Evolutionary conservation across 2,797 vertebrate species (phyloP).

Genomic region (Hemibagrus guttatus): DNA sequence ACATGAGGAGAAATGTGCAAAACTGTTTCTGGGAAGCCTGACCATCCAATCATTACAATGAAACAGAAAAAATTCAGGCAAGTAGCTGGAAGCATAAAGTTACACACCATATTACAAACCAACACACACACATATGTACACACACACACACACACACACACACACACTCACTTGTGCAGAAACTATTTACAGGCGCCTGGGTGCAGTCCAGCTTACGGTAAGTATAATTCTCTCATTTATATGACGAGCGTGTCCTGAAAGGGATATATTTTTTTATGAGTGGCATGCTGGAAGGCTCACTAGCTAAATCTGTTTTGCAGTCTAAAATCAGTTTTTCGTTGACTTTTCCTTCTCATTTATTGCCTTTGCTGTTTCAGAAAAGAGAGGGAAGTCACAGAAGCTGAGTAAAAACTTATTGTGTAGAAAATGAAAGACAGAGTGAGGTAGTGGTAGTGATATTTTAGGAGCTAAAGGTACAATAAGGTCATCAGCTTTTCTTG

Average conservation of each 20-base stretch:
- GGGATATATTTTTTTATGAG: constrained; percentile 33
- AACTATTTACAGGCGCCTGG: not conserved
- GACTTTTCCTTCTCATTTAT: not conserved
- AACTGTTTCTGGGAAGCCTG: constrained; percentile 37
- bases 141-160: constrained; percentile 16
- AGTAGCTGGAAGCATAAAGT: constrained; percentile 9
- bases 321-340: constrained; percentile 11
- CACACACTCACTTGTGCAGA: constrained; percentile 11
- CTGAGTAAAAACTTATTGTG: not conserved
- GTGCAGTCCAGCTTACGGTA: constrained; percentile 32
- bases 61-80: constrained; percentile 29
- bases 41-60: constrained; percentile 29
- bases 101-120: constrained; percentile 5
- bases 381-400: not conserved
- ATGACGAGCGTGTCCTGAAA: constrained; percentile 25
- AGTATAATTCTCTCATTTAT: constrained; percentile 45
- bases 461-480: constrained; percentile 23
- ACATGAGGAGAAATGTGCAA: constrained; percentile 43
- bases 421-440: not conserved
- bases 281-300: constrained; percentile 24
- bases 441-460: constrained; percentile 22
- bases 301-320: constrained; percentile 32
- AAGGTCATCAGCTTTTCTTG: constrained; percentile 36
- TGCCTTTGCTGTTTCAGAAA: not conserved
- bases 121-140: not conserved